These are phyloP conservation scores for Litocranius walleri DNA, from an alignment of 2,113 vertebrate genomes.

Conservation along the genomic window DNA sequence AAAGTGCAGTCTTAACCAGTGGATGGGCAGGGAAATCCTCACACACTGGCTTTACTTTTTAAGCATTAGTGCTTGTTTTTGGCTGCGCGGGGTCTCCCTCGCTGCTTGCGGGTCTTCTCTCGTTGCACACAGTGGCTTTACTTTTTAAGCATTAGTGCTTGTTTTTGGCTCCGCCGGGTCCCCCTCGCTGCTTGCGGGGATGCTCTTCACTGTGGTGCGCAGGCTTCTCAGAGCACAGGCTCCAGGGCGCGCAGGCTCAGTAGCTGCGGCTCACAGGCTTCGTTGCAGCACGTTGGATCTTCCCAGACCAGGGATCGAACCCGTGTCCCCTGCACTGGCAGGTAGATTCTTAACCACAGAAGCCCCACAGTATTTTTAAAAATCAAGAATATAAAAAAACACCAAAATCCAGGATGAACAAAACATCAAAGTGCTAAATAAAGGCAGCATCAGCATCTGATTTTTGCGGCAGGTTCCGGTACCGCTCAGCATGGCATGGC, in stretches of 20 bases:
- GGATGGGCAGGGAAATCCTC: background rate
- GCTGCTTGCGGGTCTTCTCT: background rate
- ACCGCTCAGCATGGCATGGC: rapidly evolving
- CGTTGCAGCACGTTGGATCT: background rate
- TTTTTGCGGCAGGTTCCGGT: rapidly evolving
- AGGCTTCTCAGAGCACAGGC: background rate
- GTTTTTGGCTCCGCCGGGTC: no score
- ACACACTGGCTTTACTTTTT: background rate
- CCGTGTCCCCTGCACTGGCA: background rate
- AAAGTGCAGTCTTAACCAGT: background rate
- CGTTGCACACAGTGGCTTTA: background rate
- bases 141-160: no score
- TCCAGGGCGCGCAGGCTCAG: background rate
- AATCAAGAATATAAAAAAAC: background rate
- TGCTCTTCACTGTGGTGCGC: background rate
- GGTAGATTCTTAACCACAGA: background rate
- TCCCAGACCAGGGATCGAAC: background rate
- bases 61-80: background rate
- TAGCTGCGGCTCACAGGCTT: background rate
- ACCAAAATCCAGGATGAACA: background rate
- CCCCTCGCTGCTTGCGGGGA: background rate
- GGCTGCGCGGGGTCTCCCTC: rapidly evolving
- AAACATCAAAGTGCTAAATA: background rate
- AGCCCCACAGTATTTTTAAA: background rate
- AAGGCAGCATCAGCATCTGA: rapidly evolving